Evolutionary conservation across 2,888 invertebrate genomes (phyloP).

Genomic region (Scaptomyza cyrtandrae): DNA sequence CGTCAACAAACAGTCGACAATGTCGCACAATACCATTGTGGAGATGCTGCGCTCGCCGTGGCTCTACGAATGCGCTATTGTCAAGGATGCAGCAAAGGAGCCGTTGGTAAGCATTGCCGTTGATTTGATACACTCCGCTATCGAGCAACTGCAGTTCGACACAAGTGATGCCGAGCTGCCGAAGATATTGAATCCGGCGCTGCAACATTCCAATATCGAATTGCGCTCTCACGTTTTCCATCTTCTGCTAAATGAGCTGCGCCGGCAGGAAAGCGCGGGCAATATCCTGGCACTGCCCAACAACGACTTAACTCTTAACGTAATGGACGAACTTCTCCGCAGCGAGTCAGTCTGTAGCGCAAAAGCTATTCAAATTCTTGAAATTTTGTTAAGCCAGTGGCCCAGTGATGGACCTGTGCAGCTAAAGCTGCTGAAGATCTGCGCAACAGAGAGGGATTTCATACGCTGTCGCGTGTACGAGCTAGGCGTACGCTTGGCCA

Average conservation of each 20-base stretch:
- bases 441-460: conserved; percentile 60
- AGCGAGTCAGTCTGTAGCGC: conserved; percentile 70
- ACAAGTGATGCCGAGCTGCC: conserved; percentile 85
- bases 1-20: conserved; percentile 82
- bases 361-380: conserved; percentile 73
- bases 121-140: conserved; percentile 87
- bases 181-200: conserved; percentile 86
- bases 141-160: conserved; percentile 78
- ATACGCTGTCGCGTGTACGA: conserved; percentile 82
- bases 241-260: conserved; percentile 85
- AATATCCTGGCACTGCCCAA: conserved; percentile 45
- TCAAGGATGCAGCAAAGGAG: conserved; percentile 82
- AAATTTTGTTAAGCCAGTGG: conserved; percentile 60
- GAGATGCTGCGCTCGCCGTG: conserved; percentile 86
- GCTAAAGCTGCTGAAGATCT: conserved; percentile 54
- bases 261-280: conserved; percentile 22
- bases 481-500: conserved; percentile 88
- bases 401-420: conserved; percentile 65
- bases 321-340: conserved; percentile 79
- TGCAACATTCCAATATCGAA: conserved; percentile 87
- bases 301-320: conserved; percentile 64
- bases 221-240: conserved; percentile 88
- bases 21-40: conserved; percentile 84
- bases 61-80: conserved; percentile 86
- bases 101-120: conserved; percentile 87